A percentile compares a stretch with the other conserved stretches of the same genome.
phyloP scores from a whole-genome alignment of 2,797 vertebrate species.

The Melopsittacus undulatus region DNA sequence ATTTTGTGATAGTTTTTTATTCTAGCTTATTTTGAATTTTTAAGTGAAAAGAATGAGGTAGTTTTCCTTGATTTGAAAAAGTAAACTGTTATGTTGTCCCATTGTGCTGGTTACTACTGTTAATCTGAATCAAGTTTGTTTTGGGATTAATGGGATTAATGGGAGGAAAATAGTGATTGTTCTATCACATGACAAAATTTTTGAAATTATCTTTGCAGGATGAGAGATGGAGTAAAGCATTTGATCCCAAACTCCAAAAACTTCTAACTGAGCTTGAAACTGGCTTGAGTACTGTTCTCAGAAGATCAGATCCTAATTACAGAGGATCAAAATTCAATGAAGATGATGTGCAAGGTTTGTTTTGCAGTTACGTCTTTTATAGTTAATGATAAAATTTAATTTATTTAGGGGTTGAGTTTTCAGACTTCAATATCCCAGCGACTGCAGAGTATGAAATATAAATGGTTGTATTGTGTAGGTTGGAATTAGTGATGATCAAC shows the following conservation, averaged over 20 bases:
- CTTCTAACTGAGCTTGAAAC: constrained; percentile 91
- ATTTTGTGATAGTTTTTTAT: not conserved
- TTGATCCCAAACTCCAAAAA: constrained; percentile 93
- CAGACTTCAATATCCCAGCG: not conserved
- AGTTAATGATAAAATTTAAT: not conserved
- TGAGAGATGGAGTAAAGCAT: constrained; percentile 89
- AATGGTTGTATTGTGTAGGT: not conserved
- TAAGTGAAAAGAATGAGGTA: not conserved
- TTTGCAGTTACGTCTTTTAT: not conserved
- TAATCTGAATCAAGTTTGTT: not conserved
- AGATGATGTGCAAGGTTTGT: constrained; percentile 85
- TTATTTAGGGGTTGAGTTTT: not conserved
- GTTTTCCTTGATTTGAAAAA: not conserved
- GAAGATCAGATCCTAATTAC: constrained; percentile 79
- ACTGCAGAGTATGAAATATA: not conserved
- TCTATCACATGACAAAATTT: not conserved
- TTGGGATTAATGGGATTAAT: not conserved
- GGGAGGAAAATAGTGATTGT: not conserved
- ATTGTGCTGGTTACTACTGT: not conserved
- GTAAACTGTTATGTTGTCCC: not conserved
- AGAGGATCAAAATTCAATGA: constrained; percentile 79
- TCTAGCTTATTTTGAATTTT: not conserved
- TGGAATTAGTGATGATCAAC: not conserved
- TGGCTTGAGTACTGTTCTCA: constrained; percentile 88
- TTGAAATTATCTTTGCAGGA: constrained; percentile 78